Percentiles rank a stretch among this genome's conserved stretches.
Conservation (phyloP, 1,140 invertebrate genomes). For the Dreissena polymorpha region DNA sequence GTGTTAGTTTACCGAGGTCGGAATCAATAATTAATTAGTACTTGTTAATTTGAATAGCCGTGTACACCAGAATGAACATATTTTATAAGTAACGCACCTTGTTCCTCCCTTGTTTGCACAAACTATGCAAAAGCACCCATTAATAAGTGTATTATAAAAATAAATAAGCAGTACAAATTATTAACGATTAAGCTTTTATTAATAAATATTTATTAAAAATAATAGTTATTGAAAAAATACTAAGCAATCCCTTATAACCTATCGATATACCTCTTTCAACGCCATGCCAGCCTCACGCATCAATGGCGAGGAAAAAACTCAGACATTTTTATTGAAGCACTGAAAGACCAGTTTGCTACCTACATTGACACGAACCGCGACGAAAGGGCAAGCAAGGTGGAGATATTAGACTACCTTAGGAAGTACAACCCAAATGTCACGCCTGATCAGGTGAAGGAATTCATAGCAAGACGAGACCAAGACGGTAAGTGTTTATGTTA, state of each 20-base stretch:
- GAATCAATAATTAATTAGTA: neutral
- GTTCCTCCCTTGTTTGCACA: no score
- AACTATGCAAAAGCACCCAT: no score
- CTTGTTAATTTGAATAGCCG: neutral
- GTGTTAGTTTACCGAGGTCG: neutral
- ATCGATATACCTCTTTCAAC: neutral
- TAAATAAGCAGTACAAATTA: no score
- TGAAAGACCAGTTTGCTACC: slow-evolving; percentile 64
- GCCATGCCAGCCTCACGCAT: neutral
- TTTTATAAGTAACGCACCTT: no score
- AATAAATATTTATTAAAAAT: no score
- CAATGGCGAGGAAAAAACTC: neutral
- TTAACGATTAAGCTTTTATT: no score
- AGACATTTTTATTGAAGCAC: slow-evolving; percentile 52
- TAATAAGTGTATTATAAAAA: no score
- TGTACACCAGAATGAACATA: neutral
- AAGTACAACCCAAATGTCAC: slow-evolving; percentile 65
- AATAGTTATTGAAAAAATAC: no score
- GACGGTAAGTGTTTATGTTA: slow-evolving; percentile 66
- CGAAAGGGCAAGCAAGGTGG: slow-evolving; percentile 63
- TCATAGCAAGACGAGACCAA: slow-evolving; percentile 66
- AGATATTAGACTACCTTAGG: slow-evolving; percentile 61
- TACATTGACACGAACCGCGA: slow-evolving; percentile 67
- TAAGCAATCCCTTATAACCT: neutral
- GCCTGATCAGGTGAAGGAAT: slow-evolving; percentile 56